A percentile compares a stretch with the other conserved stretches of the same genome.
These are phyloP conservation scores for Leptopilina syphax DNA, from an alignment of 2,888 invertebrate genomes.

Conservation along the genomic window DNA sequence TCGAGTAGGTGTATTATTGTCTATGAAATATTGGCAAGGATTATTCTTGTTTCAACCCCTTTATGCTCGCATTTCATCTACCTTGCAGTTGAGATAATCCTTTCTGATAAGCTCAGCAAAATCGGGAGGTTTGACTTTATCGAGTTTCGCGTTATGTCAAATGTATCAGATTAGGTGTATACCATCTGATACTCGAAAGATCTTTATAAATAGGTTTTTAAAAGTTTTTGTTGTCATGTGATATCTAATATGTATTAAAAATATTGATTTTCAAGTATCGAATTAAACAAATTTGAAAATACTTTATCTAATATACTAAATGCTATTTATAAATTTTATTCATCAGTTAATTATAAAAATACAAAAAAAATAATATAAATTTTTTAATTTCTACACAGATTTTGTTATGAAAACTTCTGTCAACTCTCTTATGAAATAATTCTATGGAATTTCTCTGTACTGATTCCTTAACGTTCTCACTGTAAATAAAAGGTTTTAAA, in stretches of 20 bases:
- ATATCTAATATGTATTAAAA: not conserved
- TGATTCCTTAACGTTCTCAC: too few relatives aligned
- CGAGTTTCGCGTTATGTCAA: constrained; percentile 23
- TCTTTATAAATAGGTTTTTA: constrained; percentile 16
- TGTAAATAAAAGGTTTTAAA: too few relatives aligned
- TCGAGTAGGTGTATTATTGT: not conserved
- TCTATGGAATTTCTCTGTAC: too few relatives aligned
- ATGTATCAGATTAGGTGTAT: constrained; percentile 13
- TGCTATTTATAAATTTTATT: too few relatives aligned
- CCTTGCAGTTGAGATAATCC: constrained; percentile 21
- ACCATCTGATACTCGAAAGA: not conserved
- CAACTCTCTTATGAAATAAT: too few relatives aligned
- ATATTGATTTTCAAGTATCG: not conserved
- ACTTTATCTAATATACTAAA: too few relatives aligned
- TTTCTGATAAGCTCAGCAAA: constrained; percentile 12
- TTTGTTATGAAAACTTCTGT: too few relatives aligned
- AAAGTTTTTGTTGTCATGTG: not conserved
- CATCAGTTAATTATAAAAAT: too few relatives aligned
- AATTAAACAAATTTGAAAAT: not conserved
- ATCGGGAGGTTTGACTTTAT: constrained; percentile 26
- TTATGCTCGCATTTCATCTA: constrained; percentile 30
- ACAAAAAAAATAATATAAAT: too few relatives aligned
- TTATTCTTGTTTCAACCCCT: constrained; percentile 28
- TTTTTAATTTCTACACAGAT: too few relatives aligned
- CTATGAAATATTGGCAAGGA: constrained; percentile 14